These are phyloP conservation scores for Campylorhamphus procurvoides DNA, from an alignment of 2,113 vertebrate species.

Conservation along the genomic window DNA sequence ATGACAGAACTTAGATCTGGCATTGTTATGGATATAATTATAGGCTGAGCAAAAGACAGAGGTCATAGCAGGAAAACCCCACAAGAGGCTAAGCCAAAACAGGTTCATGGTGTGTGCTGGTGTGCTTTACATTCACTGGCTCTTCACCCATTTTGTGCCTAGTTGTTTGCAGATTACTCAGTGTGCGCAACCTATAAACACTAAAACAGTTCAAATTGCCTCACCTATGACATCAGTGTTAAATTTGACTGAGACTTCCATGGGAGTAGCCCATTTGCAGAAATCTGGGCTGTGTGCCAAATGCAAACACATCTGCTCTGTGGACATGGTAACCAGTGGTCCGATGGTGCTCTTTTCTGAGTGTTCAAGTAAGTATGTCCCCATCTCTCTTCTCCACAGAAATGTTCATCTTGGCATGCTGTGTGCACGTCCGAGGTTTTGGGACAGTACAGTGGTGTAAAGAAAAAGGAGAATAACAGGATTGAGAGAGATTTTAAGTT, in stretches of 20 bases:
- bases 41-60: not conserved
- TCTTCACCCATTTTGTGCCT: not conserved
- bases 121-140: not conserved
- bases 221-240: slow-evolving; percentile 1
- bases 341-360: not conserved
- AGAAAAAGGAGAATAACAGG: not conserved
- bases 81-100: not conserved
- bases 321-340: not conserved
- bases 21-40: not conserved
- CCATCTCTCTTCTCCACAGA: not conserved
- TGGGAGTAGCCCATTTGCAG: not conserved
- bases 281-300: not conserved
- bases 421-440: not conserved
- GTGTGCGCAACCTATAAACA: not conserved
- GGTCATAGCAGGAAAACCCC: not conserved
- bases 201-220: not conserved
- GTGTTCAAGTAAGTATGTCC: not conserved
- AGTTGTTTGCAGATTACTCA: not conserved
- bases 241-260: not conserved
- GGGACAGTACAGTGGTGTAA: not conserved
- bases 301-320: not conserved
- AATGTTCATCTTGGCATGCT: not conserved
- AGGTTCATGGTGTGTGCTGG: not conserved
- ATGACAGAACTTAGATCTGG: not conserved
- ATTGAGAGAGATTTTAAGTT: not conserved